phyloP scores from a whole-genome alignment of 2,888 invertebrate species.

The Anorthoa munda region DNA sequence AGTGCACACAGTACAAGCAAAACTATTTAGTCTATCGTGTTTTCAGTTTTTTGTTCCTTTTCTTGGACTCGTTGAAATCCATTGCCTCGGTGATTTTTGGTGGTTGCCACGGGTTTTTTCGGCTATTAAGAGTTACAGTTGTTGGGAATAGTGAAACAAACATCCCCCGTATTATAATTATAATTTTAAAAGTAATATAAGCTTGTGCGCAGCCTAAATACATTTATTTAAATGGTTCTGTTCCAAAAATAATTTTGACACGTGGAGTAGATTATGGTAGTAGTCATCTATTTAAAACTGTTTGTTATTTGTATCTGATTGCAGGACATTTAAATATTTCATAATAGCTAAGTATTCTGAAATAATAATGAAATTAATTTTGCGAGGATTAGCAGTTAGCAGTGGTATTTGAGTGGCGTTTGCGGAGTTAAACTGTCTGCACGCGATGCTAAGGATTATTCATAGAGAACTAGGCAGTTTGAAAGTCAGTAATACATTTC shows the following conservation, averaged over 20 bases:
- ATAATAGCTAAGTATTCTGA: constrained; percentile 8
- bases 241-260: background rate
- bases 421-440: constrained; percentile 35
- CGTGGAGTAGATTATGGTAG: background rate
- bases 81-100: too few species aligned
- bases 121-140: too few species aligned
- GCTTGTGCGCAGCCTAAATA: background rate
- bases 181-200: too few species aligned
- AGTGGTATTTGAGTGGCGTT: constrained; percentile 48
- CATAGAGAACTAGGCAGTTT: background rate
- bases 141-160: too few species aligned
- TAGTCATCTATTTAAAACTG: background rate
- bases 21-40: background rate
- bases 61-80: too few species aligned
- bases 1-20: background rate
- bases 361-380: constrained; percentile 40
- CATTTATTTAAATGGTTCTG: too few species aligned
- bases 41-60: background rate
- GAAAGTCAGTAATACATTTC: background rate
- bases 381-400: constrained; percentile 40
- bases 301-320: background rate
- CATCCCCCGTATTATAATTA: too few species aligned
- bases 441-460: constrained; percentile 33
- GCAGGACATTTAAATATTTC: background rate
- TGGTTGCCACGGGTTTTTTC: too few species aligned